Conservation (phyloP, 1,140 invertebrate species). For the Mycetomoellerius zeteki region DNA sequence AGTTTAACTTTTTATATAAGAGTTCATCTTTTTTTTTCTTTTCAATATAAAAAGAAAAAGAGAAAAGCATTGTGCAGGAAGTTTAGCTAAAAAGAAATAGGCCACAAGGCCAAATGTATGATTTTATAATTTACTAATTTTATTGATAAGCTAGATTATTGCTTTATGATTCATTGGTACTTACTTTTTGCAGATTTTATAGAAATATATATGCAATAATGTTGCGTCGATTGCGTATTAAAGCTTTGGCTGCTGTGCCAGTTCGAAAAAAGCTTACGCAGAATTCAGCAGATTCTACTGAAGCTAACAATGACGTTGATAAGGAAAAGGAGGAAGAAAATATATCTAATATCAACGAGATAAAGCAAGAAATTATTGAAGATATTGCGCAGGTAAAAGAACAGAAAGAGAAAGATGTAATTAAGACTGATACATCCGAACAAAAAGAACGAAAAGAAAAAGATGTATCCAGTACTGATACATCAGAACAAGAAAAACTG, state of each 20-base stretch:
- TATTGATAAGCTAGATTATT: neutral
- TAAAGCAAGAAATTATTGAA: neutral
- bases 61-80: too few relatives aligned
- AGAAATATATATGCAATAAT: slow-evolving; percentile 67
- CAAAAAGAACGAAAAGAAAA: slow-evolving; percentile 29
- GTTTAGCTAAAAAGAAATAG: too few relatives aligned
- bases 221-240: slow-evolving; percentile 86
- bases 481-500: slow-evolving; percentile 13
- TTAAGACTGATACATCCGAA: neutral
- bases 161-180: neutral
- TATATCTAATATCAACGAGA: slow-evolving; percentile 2
- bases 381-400: slow-evolving; percentile 22
- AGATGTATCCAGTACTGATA: neutral
- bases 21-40: too few relatives aligned
- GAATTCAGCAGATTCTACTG: slow-evolving; percentile 70
- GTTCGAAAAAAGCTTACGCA: slow-evolving; percentile 78
- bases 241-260: slow-evolving; percentile 86
- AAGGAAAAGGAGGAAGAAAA: slow-evolving; percentile 39
- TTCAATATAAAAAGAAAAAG: too few relatives aligned
- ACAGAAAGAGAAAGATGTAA: slow-evolving; percentile 20
- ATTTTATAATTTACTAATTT: neutral
- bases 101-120: too few relatives aligned
- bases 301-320: slow-evolving; percentile 4
- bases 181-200: neutral
- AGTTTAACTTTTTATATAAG: too few relatives aligned